Evolutionary conservation across 1,140 invertebrate genomes (phyloP).

Genomic region (Sitodiplosis mosellana): DNA sequence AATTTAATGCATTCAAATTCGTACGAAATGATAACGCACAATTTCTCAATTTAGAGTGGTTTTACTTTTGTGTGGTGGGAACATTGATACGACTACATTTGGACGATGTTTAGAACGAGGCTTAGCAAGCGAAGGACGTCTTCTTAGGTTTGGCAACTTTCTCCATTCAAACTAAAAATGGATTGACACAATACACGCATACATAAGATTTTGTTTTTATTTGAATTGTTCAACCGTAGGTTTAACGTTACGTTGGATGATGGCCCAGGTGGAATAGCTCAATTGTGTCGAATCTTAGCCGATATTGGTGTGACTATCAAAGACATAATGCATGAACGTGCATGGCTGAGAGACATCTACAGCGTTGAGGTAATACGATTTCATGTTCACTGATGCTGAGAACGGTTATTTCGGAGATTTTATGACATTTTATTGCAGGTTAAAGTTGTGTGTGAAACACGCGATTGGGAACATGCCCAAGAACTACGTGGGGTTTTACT

Average conservation of each 20-base stretch:
- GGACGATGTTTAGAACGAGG: conserved; percentile 77
- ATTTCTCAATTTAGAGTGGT: not conserved
- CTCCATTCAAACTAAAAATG: not conserved
- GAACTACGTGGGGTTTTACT: conserved; percentile 40
- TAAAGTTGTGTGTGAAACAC: conserved; percentile 69
- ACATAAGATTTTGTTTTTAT: not conserved
- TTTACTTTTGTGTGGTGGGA: conserved; percentile 57
- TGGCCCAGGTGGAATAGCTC: conserved; percentile 69
- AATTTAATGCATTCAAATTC: too few species aligned
- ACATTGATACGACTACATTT: conserved; percentile 83
- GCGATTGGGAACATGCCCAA: conserved; percentile 54
- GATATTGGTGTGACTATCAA: conserved; percentile 76
- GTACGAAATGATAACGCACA: too few species aligned
- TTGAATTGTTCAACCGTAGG: conserved; percentile 37
- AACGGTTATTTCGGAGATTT: conserved; percentile 27
- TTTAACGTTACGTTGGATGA: conserved; percentile 76
- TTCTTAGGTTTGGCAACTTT: conserved; percentile 49
- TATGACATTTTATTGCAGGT: not conserved
- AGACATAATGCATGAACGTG: conserved; percentile 84
- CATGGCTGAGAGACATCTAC: conserved; percentile 83
- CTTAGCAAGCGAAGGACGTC: conserved; percentile 15
- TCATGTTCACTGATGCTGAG: not conserved
- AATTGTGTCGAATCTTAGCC: conserved; percentile 57
- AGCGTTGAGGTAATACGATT: not conserved
- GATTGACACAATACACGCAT: not conserved